Base-by-base conservation (phyloP, 2,113 vertebrate species). In the Fulmarus glacialis region DNA sequence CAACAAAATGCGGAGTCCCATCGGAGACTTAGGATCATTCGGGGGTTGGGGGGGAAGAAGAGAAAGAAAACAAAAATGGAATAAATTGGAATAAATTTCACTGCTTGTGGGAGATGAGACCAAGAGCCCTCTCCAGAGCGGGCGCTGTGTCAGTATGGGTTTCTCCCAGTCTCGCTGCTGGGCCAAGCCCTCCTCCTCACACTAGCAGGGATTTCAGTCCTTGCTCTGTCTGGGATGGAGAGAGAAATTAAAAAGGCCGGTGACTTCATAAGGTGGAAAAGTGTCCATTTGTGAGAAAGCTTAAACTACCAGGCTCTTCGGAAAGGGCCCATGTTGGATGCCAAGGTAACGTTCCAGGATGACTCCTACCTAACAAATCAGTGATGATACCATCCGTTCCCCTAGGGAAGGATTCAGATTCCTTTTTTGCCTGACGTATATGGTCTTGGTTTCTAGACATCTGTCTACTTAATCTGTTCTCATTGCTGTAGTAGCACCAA, bases 11-110 rank as follows among this genome's bases (percentile, higher is more conserved):
- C 15, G 18, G 70, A 50, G 72, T 88, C 80, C n/a, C 36, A 21
- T 2, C 2, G 7, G 67, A 84, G 56, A 55, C 9, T 58, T 52
- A 10, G 6, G 42, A 66, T 82, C 43, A 62, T 56, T 86, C 56
- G 5, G 16, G 22, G 11, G 20, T 1, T 26, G 32, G 10, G 2
- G 7, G 15, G 3, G 4, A 6, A 13, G 26, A 21, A 32, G 29
- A 77, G 21, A 73, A 36, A 72, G 34, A 75, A 74, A 89, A n/a
- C 4, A 45, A 70, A 74, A 79, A 4, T 20, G n/a, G n/a, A n/a
- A n/a, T n/a, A n/a, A n/a, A n/a, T 30, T 66, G 74, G 42, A 86
- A 59, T 55, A 43, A 58, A 67, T 68, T 8, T 89, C 29, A 64
- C 50, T 77, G 29, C 50, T 24, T 4, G 7, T 67, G 84, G 52